Evolutionary conservation across 2,113 vertebrate genomes (phyloP), one percentile per base, ranked within the genome.

Genomic region (Pandion haliaetus): DNA sequence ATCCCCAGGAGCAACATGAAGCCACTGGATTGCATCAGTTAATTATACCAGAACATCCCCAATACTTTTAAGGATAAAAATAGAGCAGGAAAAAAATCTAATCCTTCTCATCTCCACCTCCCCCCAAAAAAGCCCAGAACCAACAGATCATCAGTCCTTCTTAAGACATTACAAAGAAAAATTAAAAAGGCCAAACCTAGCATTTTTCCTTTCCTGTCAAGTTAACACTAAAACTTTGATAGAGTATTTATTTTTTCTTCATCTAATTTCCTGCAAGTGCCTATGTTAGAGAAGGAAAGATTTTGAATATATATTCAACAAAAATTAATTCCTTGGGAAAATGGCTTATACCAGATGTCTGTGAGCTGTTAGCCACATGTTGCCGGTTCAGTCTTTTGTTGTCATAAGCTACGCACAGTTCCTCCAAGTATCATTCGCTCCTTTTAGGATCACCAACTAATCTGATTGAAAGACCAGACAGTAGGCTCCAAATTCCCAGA

Each of bases 381-480:
- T 93, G 66, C 85, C 29, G 2, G 85, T 86, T 92, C 58, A 76
- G 59, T 78, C 69, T 62, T 81, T 88, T 86, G 70, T 88, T 96
- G 85, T 92, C 54, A 85, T 89, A 95, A 88, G 84, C 70, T 82
- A 82, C 38, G 3, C 19, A 59, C 31, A 50, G 59, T 49, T 84
- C 69, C 19, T 92, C 89, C 63, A 91, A 78, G 69, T 78, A 81
- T 72, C 69, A 2, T 61, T 93, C 10, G 1, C 50, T 80, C 82
- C 28, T 78, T 86, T 82, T 66, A 47, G 54, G 66, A 78, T 71
- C 83, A 79, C 63, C 83, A 82, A 2, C 44, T 90, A 63, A 96
- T 93, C 82, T 79, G 80, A 95, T 79, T 80, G 81, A 93, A 97
- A 93, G 87, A 95, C 62, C 89, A 84, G 70, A 77, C 28, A 71